Evolutionary conservation across 1,140 invertebrate genomes (phyloP).

Genomic region (Bombus turneri): DNA sequence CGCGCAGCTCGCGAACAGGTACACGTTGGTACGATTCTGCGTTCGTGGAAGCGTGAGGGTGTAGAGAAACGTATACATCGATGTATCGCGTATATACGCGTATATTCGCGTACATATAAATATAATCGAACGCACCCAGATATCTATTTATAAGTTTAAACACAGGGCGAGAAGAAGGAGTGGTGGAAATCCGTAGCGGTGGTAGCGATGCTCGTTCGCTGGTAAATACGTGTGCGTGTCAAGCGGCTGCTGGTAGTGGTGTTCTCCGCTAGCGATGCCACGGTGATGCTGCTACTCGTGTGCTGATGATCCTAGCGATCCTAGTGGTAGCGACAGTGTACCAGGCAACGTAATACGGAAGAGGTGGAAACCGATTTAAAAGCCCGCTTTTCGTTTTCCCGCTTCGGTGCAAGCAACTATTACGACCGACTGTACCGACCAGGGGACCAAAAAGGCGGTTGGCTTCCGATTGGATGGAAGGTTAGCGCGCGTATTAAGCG

Average conservation of each 20-base stretch:
- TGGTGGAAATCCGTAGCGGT: slow-evolving; percentile 43
- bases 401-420: neutral
- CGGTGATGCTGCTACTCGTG: slow-evolving; percentile 21
- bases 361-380: neutral
- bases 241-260: neutral
- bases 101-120: slow-evolving; percentile 69
- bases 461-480: neutral
- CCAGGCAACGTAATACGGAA: neutral
- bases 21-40: slow-evolving; percentile 18
- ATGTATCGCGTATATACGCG: neutral
- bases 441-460: neutral
- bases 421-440: neutral
- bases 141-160: slow-evolving; percentile 77
- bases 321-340: neutral
- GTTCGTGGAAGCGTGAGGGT: slow-evolving; percentile 20
- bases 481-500: neutral
- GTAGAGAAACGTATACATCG: slow-evolving; percentile 27
- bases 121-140: slow-evolving; percentile 76
- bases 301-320: slow-evolving; percentile 3
- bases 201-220: slow-evolving; percentile 24
- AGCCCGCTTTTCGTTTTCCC: neutral
- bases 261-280: slow-evolving; percentile 13
- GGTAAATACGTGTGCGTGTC: slow-evolving; percentile 18
- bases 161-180: slow-evolving; percentile 58
- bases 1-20: slow-evolving; percentile 16